Base-by-base conservation (phyloP, 1,140 invertebrate species). In the Theocolax elegans region DNA sequence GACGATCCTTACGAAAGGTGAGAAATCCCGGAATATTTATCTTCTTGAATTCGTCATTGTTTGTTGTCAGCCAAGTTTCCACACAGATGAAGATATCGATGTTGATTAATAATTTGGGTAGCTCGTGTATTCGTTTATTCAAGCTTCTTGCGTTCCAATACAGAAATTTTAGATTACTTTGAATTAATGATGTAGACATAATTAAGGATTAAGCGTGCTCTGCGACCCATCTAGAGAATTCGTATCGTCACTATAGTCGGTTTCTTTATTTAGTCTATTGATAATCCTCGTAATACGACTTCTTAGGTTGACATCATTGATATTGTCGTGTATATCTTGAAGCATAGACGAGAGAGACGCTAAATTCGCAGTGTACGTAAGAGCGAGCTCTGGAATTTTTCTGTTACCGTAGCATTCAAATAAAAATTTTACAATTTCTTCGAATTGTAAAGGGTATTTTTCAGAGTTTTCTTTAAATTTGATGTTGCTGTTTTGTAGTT, bases 11-110 rank as follows among this genome's bases (percentile, higher is more conserved):
- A 1, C 21, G 21, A n/a, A 27, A 40, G 8, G 17, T 58, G 27
- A 54, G 10, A n/a, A 54, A 54, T 1, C 51, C 51, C 15, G 58
- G 38, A 10, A 27, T 15, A 4, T 46, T 8, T 1, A 60, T 27
- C 25, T 54, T 54, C 31, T 21, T 49, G 8, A 8, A 3, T 12
- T n/a, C 3, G 13, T 25, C 10, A 6, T 27, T 0, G 8, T 19
- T 19, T 35, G 8, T 13, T 3, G 17, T 9, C 0, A 63, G 27
- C 59, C 44, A 63, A 2, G 42, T 15, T 63, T 48, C 44, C 6
- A 63, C 44, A 49, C 23, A 63, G 17, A 63, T 48, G 19, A 60
- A 27, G 15, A 60, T 27, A 2, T 60, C 38, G 10, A 44, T 38
- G 9, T 60, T 29, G 10, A 1, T 9, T 9, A 10, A 13, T 1